These are phyloP conservation scores for Diorhabda sublineata DNA, from an alignment of 1,140 invertebrate genomes.

Conservation along the genomic window DNA sequence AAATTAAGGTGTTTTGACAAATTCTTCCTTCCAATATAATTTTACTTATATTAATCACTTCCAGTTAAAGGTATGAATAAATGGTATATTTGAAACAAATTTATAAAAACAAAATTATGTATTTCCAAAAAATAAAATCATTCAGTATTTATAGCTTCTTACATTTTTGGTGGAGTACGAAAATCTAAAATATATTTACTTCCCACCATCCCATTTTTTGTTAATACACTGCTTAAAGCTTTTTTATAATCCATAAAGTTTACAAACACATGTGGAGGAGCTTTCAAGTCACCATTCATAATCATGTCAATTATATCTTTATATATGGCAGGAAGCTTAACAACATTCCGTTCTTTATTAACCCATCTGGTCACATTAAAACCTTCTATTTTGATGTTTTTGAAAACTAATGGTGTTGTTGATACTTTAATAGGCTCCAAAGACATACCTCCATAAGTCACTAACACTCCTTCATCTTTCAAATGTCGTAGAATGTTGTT, in stretches of 20 bases:
- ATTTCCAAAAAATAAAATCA: too few species aligned
- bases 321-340: constrained; percentile 72
- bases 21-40: too few species aligned
- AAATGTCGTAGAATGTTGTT: constrained; percentile 76
- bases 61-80: too few species aligned
- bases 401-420: constrained; percentile 86
- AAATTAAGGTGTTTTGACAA: too few species aligned
- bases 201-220: constrained; percentile 62
- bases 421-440: constrained; percentile 80
- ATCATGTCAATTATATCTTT: constrained; percentile 69
- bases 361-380: constrained; percentile 75
- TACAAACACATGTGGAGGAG: constrained; percentile 68
- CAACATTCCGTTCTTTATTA: constrained; percentile 77
- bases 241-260: constrained; percentile 69
- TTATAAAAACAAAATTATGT: too few species aligned
- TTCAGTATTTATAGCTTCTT: too few species aligned
- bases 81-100: too few species aligned
- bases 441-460: constrained; percentile 98
- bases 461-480: constrained; percentile 68
- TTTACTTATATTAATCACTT: too few species aligned
- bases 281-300: constrained; percentile 63
- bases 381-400: constrained; percentile 76
- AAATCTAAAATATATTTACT: constrained; percentile 63
- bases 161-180: neutral
- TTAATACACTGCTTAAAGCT: constrained; percentile 66